Evolutionary conservation across 2,888 invertebrate genomes (phyloP).

Genomic region (Standfussiana lucernea): DNA sequence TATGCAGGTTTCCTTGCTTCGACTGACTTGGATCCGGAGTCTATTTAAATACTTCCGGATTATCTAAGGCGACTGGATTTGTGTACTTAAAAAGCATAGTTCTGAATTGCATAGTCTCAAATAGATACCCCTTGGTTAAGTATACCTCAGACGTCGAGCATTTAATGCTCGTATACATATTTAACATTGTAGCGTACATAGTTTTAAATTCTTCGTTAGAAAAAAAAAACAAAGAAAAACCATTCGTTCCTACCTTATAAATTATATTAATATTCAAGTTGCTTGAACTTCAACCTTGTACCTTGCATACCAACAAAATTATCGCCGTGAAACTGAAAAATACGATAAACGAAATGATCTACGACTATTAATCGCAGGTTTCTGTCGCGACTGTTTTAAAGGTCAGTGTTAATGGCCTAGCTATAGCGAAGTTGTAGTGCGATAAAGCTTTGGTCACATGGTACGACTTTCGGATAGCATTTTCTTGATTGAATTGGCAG

Average conservation of each 20-base stretch:
- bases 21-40: no score
- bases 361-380: constrained; percentile 44
- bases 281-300: constrained; percentile 30
- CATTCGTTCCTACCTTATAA: neutral
- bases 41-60: no score
- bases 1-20: no score
- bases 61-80: no score
- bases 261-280: constrained; percentile 22
- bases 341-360: constrained; percentile 25
- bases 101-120: neutral
- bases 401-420: constrained; percentile 69
- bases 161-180: neutral
- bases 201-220: neutral
- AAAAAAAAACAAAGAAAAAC: neutral
- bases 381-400: constrained; percentile 56
- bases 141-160: neutral
- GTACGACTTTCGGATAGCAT: neutral
- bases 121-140: neutral
- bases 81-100: neutral
- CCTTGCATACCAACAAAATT: constrained; percentile 13
- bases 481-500: neutral
- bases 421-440: constrained; percentile 11
- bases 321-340: constrained; percentile 18
- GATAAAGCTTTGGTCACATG: constrained; percentile 29
- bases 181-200: neutral